Evolutionary conservation across 1,140 invertebrate species (phyloP).

Genomic region (Aphidius gifuensis): DNA sequence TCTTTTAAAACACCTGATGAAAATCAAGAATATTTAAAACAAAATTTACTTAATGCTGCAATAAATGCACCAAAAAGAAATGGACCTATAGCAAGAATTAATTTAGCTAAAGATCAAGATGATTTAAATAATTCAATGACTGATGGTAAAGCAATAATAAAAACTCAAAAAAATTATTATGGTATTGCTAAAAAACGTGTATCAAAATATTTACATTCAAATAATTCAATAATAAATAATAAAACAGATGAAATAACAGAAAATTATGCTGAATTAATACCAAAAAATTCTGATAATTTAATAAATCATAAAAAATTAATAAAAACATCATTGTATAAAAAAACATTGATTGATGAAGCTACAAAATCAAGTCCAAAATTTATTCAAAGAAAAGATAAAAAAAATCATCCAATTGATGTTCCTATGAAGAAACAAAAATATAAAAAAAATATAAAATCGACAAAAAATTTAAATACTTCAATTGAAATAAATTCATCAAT

Average conservation of each 20-base stretch:
- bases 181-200: too few relatives aligned
- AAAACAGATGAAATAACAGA: too few relatives aligned
- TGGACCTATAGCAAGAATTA: slow-evolving; percentile 23
- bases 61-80: slow-evolving; percentile 28
- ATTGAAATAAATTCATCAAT: slow-evolving; percentile 26
- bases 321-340: slow-evolving; percentile 12
- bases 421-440: background rate
- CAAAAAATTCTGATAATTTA: too few relatives aligned
- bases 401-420: slow-evolving; percentile 24
- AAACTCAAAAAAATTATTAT: too few relatives aligned
- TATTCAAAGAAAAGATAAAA: slow-evolving; percentile 27
- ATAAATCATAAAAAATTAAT: background rate
- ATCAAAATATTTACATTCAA: too few relatives aligned
- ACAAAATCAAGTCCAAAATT: slow-evolving; percentile 29
- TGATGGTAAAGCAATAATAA: too few relatives aligned
- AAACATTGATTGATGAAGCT: slow-evolving; percentile 23
- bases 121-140: too few relatives aligned
- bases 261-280: too few relatives aligned
- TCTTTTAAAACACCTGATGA: slow-evolving; percentile 1
- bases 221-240: too few relatives aligned
- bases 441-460: background rate
- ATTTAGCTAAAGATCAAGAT: background rate
- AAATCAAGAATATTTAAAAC: slow-evolving; percentile 21
- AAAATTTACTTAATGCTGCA: slow-evolving; percentile 24
- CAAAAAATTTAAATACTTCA: slow-evolving; percentile 25